phyloP scores from a whole-genome alignment of 2,797 vertebrate species.

The Sebastes cheni region DNA sequence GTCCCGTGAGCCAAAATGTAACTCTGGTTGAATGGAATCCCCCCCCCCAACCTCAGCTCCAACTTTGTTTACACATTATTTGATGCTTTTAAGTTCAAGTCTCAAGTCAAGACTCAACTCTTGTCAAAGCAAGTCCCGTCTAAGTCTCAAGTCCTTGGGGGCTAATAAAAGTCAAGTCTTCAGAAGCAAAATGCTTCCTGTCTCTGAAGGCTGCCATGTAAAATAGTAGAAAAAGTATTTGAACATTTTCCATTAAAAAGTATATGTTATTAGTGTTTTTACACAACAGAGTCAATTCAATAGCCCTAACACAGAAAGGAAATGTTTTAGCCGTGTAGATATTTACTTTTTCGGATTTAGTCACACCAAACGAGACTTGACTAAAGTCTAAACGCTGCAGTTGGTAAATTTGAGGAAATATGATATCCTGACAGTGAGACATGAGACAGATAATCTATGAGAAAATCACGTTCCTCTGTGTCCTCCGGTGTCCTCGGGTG shows the following conservation, averaged over 20 bases:
- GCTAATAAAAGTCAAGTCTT: neutral
- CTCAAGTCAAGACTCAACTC: neutral
- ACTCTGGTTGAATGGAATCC: neutral
- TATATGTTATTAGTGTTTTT: neutral
- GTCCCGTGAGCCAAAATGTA: slow-evolving; percentile 10
- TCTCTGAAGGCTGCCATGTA: neutral
- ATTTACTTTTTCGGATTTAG: neutral
- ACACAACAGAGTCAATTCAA: neutral
- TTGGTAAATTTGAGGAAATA: no score
- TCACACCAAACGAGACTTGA: neutral
- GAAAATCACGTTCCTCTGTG: no score
- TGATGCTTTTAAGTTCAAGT: neutral
- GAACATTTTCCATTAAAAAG: neutral
- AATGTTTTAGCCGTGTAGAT: neutral
- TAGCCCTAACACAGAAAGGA: neutral
- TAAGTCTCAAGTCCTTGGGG: neutral
- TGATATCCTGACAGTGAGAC: no score
- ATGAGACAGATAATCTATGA: no score
- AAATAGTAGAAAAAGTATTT: neutral
- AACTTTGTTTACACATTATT: neutral
- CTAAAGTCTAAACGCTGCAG: neutral
- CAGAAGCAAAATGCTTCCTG: neutral
- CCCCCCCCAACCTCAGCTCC: neutral
- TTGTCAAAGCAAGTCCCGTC: neutral
- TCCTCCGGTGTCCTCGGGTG: no score